These are phyloP conservation scores for Odontothrips loti DNA, from an alignment of 2,888 invertebrate species.

Conservation along the genomic window DNA sequence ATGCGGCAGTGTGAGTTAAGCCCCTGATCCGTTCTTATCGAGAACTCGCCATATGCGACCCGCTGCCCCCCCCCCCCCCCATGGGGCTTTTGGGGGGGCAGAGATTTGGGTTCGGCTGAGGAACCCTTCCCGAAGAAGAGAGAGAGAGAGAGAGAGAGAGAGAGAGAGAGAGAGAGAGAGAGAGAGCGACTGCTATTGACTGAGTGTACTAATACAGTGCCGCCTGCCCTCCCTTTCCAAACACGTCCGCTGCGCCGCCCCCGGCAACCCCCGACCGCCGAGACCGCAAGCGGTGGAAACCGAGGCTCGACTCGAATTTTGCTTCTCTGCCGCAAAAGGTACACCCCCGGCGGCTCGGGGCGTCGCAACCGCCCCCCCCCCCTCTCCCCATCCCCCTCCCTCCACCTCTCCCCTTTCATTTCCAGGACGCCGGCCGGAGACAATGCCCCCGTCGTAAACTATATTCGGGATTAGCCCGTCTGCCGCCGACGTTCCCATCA, in stretches of 20 bases:
- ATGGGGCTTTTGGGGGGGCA: neutral
- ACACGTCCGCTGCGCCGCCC: no score
- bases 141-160: no score
- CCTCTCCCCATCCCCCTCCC: neutral
- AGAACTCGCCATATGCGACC: constrained; percentile 15
- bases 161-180: no score
- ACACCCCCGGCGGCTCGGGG: neutral
- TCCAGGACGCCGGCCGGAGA: neutral
- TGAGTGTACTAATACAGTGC: neutral
- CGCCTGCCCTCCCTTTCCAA: neutral
- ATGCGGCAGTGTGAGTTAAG: constrained; percentile 13
- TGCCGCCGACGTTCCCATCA: neutral
- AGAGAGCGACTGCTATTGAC: neutral
- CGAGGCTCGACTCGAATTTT: neutral
- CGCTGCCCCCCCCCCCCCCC: neutral
- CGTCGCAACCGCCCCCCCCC: neutral
- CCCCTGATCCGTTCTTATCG: constrained; percentile 19
- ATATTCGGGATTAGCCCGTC: neutral
- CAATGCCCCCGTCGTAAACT: neutral
- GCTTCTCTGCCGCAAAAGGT: neutral
- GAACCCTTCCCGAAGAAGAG: no score
- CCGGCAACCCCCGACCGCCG: no score
- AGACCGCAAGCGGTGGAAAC: no score
- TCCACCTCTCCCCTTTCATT: neutral
- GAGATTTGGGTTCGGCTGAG: no score